Conservation (phyloP, 2,888 invertebrate genomes). For the Pharmacophagus antenor region DNA sequence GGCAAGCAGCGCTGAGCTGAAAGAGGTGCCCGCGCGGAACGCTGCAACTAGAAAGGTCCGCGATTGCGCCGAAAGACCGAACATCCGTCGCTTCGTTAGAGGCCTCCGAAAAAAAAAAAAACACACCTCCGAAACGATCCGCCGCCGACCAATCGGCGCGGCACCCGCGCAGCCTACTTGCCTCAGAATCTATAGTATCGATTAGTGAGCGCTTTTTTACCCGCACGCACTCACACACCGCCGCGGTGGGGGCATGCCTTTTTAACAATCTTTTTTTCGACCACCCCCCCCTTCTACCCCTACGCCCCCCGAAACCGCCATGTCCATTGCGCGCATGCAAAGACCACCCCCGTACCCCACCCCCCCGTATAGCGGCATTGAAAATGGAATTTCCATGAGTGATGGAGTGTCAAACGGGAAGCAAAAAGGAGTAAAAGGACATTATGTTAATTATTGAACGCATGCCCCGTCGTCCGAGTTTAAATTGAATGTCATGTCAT, state of each 20-base stretch:
- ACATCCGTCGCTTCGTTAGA: constrained; percentile 73
- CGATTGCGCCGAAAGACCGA: constrained; percentile 62
- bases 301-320: constrained; percentile 66
- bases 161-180: constrained; percentile 74
- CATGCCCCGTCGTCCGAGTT: constrained; percentile 69
- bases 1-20: constrained; percentile 42
- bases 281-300: constrained; percentile 52
- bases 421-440: constrained; percentile 79
- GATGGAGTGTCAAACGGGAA: constrained; percentile 81
- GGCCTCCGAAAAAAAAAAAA: constrained; percentile 60
- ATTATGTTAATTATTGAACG: constrained; percentile 81
- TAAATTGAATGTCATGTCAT: constrained; percentile 78
- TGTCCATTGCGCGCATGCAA: constrained; percentile 80
- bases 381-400: constrained; percentile 82
- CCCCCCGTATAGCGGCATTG: constrained; percentile 76
- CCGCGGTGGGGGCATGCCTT: constrained; percentile 73
- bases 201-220: constrained; percentile 78
- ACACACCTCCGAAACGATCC: constrained; percentile 47
- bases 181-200: constrained; percentile 80
- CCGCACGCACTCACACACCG: constrained; percentile 78
- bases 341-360: constrained; percentile 70
- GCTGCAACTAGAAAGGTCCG: constrained; percentile 56
- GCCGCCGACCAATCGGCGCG: constrained; percentile 61
- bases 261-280: constrained; percentile 81
- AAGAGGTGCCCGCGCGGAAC: constrained; percentile 50